These are phyloP conservation scores for Anolis apletophallus DNA, from an alignment of 2,797 vertebrate species.

Conservation along the genomic window DNA sequence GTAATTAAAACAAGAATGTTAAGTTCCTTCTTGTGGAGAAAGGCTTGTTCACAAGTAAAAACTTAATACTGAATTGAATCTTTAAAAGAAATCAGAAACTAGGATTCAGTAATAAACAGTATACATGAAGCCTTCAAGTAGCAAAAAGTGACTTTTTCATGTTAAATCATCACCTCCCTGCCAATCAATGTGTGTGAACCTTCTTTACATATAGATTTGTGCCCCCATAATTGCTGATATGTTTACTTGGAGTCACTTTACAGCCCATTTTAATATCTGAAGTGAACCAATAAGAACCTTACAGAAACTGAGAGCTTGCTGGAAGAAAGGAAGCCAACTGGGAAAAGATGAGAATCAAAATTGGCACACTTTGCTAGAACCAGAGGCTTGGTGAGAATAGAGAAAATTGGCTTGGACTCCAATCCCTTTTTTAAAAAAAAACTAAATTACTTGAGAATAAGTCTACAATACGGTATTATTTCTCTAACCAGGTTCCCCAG, in stretches of 20 bases:
- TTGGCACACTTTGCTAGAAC: not conserved
- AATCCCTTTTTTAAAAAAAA: not conserved
- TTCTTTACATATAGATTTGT: not conserved
- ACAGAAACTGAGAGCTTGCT: not conserved
- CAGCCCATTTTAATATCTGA: not conserved
- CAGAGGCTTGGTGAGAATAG: not conserved
- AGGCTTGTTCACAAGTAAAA: too few species aligned
- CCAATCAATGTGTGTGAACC: too few species aligned
- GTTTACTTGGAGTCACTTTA: not conserved
- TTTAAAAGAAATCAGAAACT: too few species aligned
- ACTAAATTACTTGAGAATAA: not conserved
- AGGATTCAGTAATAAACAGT: too few species aligned
- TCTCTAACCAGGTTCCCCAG: not conserved
- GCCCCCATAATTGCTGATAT: too few species aligned
- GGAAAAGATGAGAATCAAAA: not conserved
- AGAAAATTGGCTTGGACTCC: too few species aligned
- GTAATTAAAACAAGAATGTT: too few species aligned
- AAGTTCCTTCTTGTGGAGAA: too few species aligned
- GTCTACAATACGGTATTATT: not conserved
- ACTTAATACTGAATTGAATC: too few species aligned
- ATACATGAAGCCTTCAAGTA: too few species aligned
- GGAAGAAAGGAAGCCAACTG: not conserved
- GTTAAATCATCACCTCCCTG: too few species aligned
- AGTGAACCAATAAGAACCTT: not conserved
- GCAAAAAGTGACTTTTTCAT: too few species aligned